Evolutionary conservation across 2,888 invertebrate genomes (phyloP), one percentile per base, ranked within the genome.

Genomic region (Chalcis sispes): DNA sequence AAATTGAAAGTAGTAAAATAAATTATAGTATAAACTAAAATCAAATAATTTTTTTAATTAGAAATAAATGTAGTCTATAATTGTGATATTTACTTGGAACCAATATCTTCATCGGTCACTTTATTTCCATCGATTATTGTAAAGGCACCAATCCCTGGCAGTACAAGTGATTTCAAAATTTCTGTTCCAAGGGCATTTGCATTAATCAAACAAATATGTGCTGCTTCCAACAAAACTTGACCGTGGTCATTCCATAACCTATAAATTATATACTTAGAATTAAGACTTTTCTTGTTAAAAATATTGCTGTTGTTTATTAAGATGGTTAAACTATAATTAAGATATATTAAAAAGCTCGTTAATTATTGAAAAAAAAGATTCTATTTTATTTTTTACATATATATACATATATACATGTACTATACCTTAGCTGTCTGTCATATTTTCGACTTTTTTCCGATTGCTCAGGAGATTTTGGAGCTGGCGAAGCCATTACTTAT

Each of bases 231-330:
- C 2, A 95, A 92, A 79, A 92, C 89, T 90, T 99, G 99, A 0
- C 99, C 99, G 89, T 98, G 98, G 87, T 99, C 99, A 79, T 99
- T 99, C 99, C 99, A 99, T 83, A 99, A 91, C 86, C 97, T 95
- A 82, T 1, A 78, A 54, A 48, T 40, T n/a, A 77, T 61, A 20
- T 73, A n/a, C n/a, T n/a, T n/a, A n/a, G n/a, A n/a, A n/a, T n/a
- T n/a, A n/a, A n/a, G n/a, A n/a, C n/a, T n/a, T n/a, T n/a, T n/a
- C n/a, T n/a, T n/a, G n/a, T n/a, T n/a, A n/a, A n/a, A n/a, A n/a
- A n/a, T n/a, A n/a, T n/a, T n/a, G n/a, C n/a, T n/a, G n/a, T n/a
- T n/a, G 4, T 36, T 36, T 36, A 36, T 36, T 36, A 32, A 32
- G 8, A 32, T 8, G 32, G 32, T 5, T 32, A n/a, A n/a, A n/a